Base-by-base conservation (phyloP, 2,113 vertebrate genomes). In the Syrmaticus mikado region DNA sequence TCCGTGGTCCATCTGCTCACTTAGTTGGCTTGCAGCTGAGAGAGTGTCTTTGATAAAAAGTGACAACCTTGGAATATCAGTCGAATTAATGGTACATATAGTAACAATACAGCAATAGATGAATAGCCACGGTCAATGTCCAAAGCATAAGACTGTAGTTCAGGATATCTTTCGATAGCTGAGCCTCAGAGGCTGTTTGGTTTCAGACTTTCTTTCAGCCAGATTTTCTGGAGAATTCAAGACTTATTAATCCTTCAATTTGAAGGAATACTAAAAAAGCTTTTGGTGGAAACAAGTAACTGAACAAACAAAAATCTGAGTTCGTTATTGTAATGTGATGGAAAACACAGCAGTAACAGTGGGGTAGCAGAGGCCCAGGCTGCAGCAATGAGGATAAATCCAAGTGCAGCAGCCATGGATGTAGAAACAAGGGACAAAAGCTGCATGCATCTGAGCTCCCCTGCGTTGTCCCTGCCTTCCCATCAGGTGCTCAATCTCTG, bases 1-100 rank as follows among this genome's bases (percentile, higher is more conserved):
- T 74, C 82, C 87, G 75, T 72, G 57, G 66, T 27, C 71, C 80
- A 61, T 86, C 72, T 96, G 60, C 32, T 94, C 75, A 62, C 13
- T 93, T 12, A 28, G 17, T 70, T 73, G 41, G 50, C 65, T 91
- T 21, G 5, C 45, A 80, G 28, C 55, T 84, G 34, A 58, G 43
- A 34, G 53, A 71, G 27, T 36, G 38, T 52, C 36, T 93, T 78
- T 78, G 67, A 77, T 43, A 24, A 76, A 75, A 89, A 82, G 22
- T 68, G 61, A 58, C 40, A 70, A 70, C 53, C 80, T 94, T 41
- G 55, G 36, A 40, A 68, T 68, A 58, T 25, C 36, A 25, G 8
- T 34, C n/a, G 60, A 70, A 94, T 64, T 77, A 68, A 76, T 74
- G 20, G 30, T 45, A 67, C 53, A 75, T 24, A 50, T 28, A 71